A percentile compares a stretch with the other conserved stretches of the same genome.
Conservation (phyloP, 2,888 invertebrate species). For the Erannis defoliaria region DNA sequence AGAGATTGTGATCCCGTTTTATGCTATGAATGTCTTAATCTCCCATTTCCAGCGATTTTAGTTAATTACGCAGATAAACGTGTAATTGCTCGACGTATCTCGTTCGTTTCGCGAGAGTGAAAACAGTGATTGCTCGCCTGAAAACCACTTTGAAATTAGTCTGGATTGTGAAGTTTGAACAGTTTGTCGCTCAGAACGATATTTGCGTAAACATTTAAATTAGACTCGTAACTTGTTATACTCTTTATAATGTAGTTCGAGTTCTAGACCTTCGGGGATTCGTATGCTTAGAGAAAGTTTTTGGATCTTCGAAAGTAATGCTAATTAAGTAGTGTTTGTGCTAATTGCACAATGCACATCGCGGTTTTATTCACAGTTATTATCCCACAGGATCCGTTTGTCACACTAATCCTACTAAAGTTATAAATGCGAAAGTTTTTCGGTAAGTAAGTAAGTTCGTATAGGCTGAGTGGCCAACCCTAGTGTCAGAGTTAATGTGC, state of each 20-base stretch:
- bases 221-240: constrained; percentile 43
- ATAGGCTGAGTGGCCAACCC: too few species aligned
- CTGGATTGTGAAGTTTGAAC: constrained; percentile 59
- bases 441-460: too few species aligned
- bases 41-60: constrained; percentile 55
- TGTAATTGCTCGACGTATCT: constrained; percentile 54
- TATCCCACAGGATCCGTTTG: too few species aligned
- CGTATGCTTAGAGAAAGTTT: too few species aligned
- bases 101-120: constrained; percentile 57
- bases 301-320: too few species aligned
- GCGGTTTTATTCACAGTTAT: too few species aligned
- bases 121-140: constrained; percentile 60
- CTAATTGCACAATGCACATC: too few species aligned
- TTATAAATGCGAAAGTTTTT: too few species aligned
- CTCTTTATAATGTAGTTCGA: too few species aligned
- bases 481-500: too few species aligned
- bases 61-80: constrained; percentile 58
- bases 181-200: constrained; percentile 43
- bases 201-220: constrained; percentile 42
- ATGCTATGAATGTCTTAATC: constrained; percentile 39
- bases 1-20: constrained; percentile 30
- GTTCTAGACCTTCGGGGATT: constrained; percentile 2
- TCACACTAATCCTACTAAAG: too few species aligned
- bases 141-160: constrained; percentile 58
- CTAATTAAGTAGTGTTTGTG: too few species aligned